Evolutionary conservation across 2,888 invertebrate species (phyloP).

Genomic region (Chalcosyrphus nemorum): DNA sequence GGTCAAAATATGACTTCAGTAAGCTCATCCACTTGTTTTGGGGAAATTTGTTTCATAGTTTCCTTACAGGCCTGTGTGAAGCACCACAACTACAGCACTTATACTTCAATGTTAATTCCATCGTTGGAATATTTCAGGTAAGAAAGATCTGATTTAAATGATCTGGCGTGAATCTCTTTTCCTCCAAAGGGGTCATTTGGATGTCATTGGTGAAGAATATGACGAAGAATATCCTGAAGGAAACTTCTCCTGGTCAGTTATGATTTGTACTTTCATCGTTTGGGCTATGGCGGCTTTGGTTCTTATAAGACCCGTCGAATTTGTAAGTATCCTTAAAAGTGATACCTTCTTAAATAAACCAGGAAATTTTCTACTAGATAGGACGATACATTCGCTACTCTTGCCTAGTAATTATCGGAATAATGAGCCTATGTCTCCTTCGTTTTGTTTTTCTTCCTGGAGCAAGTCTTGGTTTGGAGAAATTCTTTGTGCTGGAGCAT

Average conservation of each 20-base stretch:
- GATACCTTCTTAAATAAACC: no score
- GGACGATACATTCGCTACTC: conserved; percentile 78
- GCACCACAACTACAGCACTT: not conserved
- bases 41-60: no score
- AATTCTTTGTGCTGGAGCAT: not conserved
- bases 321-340: conserved; percentile 4
- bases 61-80: not conserved
- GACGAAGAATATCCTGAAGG: not conserved
- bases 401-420: conserved; percentile 75
- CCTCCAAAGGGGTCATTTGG: no score
- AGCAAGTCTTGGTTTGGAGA: not conserved
- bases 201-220: no score
- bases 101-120: not conserved
- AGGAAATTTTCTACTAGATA: conserved; percentile 74
- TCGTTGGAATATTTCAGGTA: conserved; percentile 48
- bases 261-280: conserved; percentile 45
- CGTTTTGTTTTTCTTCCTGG: conserved; percentile 53
- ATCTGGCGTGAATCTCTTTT: no score
- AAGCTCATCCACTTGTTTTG: no score
- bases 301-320: conserved; percentile 12
- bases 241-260: conserved; percentile 62
- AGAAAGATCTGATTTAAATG: no score
- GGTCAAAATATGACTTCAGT: conserved; percentile 13
- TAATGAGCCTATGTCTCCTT: conserved; percentile 72
- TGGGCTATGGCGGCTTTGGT: conserved; percentile 36